These are phyloP conservation scores for Hyposmocoma kahamanoa DNA, from an alignment of 1,140 invertebrate species.

Conservation along the genomic window DNA sequence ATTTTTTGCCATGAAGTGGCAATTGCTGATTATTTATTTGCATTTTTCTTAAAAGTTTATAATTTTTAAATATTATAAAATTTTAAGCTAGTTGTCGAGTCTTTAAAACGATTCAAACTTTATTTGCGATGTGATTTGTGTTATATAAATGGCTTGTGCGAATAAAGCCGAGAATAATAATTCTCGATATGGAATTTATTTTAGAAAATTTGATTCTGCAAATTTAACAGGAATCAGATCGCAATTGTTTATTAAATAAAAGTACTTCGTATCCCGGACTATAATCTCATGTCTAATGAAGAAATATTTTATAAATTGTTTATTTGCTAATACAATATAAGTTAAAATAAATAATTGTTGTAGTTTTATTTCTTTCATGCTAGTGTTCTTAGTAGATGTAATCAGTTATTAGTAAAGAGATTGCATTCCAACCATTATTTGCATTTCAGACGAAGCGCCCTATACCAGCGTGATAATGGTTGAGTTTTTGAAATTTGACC, in stretches of 20 bases:
- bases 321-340: constrained; percentile 72
- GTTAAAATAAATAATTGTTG: constrained; percentile 40
- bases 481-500: no score
- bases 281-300: constrained; percentile 58
- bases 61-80: constrained; percentile 62
- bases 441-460: no score
- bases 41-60: constrained; percentile 70
- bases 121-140: constrained; percentile 15
- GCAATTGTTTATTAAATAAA: constrained; percentile 30
- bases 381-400: no score
- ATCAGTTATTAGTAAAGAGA: no score
- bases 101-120: constrained; percentile 20
- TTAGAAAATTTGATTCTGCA: no score
- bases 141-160: no score
- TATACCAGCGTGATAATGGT: no score
- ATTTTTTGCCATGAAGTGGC: constrained; percentile 49
- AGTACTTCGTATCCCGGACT: constrained; percentile 45
- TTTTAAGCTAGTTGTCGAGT: constrained; percentile 52
- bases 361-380: constrained; percentile 35
- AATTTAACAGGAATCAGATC: no score
- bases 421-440: no score
- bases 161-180: no score
- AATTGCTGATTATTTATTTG: constrained; percentile 70
- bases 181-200: no score
- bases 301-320: constrained; percentile 72